phyloP scores from a whole-genome alignment of 1,140 invertebrate species.

The Rhagoletis pomonella region DNA sequence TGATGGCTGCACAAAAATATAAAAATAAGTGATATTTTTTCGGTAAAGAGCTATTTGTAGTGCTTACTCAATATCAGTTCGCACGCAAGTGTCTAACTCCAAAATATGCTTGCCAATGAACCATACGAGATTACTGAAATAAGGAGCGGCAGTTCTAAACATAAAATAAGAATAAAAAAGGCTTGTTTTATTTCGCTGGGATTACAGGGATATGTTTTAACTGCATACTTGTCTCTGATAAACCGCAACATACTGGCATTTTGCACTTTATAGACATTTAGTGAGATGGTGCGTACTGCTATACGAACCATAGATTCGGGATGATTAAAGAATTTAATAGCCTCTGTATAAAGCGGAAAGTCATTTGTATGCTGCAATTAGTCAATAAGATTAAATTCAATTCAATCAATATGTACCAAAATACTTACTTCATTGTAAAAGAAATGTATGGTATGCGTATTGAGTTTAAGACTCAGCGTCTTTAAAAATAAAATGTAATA shows the following conservation, averaged over 20 bases:
- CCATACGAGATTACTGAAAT: constrained; percentile 99
- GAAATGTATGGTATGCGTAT: constrained; percentile 98
- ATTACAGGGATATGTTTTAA: background rate
- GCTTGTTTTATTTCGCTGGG: constrained; percentile 27
- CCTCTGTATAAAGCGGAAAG: constrained; percentile 98
- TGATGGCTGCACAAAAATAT: constrained; percentile 82
- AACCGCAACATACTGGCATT: constrained; percentile 97
- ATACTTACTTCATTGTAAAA: constrained; percentile 93
- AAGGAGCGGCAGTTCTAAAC: constrained; percentile 92
- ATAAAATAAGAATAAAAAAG: constrained; percentile 23
- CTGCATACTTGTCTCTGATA: constrained; percentile 86
- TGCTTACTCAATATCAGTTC: constrained; percentile 95
- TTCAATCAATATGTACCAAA: background rate
- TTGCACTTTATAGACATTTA: constrained; percentile 97
- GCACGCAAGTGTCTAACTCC: constrained; percentile 95
- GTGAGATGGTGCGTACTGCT: constrained; percentile 95
- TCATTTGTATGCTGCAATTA: constrained; percentile 94
- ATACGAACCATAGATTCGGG: constrained; percentile 99
- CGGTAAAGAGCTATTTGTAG: constrained; percentile 58
- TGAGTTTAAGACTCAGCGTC: constrained; percentile 98
- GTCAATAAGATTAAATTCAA: background rate
- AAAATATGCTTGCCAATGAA: constrained; percentile 99
- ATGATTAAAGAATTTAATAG: constrained; percentile 99
- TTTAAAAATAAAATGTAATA: constrained; percentile 99
- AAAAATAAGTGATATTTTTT: constrained; percentile 20